phyloP scores from a whole-genome alignment of 92 coral and sea anemone genomes.

The Palythoa caribaeorum region DNA sequence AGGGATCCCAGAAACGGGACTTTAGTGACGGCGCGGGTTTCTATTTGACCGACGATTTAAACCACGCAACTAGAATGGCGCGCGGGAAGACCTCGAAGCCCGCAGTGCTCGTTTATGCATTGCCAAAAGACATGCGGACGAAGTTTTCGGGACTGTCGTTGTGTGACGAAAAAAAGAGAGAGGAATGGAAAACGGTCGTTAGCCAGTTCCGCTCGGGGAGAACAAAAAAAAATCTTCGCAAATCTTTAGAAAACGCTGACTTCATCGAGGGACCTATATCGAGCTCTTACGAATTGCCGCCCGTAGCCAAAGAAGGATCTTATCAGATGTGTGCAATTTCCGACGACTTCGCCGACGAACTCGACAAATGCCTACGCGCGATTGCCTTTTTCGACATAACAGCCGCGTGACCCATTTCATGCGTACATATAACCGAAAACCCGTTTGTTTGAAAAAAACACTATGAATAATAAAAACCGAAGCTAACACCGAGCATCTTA shows the following conservation, averaged over 20 bases:
- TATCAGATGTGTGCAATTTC: slow-evolving; percentile 68
- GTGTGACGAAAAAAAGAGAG: slow-evolving; percentile 4
- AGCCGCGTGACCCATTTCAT: too few relatives aligned
- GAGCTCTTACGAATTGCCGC: not conserved
- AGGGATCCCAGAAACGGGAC: slow-evolving; percentile 61
- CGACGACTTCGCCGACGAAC: slow-evolving; percentile 58
- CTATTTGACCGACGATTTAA: slow-evolving; percentile 47
- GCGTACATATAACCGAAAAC: too few relatives aligned
- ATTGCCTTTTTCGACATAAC: not conserved
- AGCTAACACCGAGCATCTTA: too few relatives aligned
- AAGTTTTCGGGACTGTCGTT: slow-evolving; percentile 23
- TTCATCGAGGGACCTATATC: slow-evolving; percentile 70
- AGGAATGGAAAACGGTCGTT: slow-evolving; percentile 58
- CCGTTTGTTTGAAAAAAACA: too few relatives aligned
- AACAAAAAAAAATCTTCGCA: slow-evolving; percentile 55
- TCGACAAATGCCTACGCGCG: not conserved
- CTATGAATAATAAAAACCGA: too few relatives aligned
- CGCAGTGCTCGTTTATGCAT: slow-evolving; percentile 50
- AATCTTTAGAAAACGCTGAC: slow-evolving; percentile 42
- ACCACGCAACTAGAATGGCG: slow-evolving; percentile 53
- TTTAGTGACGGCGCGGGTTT: slow-evolving; percentile 71
- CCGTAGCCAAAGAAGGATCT: slow-evolving; percentile 45
- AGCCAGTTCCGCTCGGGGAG: slow-evolving; percentile 62
- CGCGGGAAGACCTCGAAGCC: slow-evolving; percentile 63
- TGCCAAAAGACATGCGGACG: slow-evolving; percentile 12